phyloP scores from a whole-genome alignment of 2,888 invertebrate genomes.

The Corbicula japonica region DNA sequence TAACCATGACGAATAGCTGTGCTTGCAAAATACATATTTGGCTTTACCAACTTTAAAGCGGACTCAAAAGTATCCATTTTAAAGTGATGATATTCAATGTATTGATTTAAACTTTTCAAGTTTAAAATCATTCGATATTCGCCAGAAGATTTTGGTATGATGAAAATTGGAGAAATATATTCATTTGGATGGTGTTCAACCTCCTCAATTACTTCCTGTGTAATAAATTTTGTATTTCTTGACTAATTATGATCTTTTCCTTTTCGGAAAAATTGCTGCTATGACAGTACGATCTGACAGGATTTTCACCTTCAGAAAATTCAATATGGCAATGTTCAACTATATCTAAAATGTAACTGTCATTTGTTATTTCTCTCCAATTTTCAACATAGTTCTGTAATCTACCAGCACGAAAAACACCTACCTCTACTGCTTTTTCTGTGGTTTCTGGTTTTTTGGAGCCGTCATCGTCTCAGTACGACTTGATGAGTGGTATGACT shows the following conservation, averaged over 20 bases:
- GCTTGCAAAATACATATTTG: conserved; percentile 37
- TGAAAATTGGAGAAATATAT: conserved; percentile 54
- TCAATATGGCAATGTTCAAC: conserved; percentile 18
- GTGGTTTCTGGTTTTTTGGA: no score
- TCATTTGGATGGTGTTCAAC: conserved; percentile 21
- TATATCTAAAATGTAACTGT: conserved; percentile 14
- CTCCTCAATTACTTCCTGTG: conserved; percentile 31
- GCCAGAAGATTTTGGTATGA: conserved; percentile 40
- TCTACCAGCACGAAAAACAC: conserved; percentile 20
- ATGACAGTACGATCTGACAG: neutral
- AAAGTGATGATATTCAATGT: conserved; percentile 47
- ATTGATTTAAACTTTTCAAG: conserved; percentile 44
- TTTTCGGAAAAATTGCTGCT: conserved; percentile 11
- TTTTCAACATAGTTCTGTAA: neutral
- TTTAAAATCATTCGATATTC: conserved; percentile 57
- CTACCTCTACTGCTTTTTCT: conserved; percentile 5
- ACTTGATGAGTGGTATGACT: no score
- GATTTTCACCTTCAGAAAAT: neutral
- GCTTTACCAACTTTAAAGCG: conserved; percentile 41
- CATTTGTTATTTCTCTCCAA: conserved; percentile 31
- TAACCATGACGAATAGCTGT: conserved; percentile 61
- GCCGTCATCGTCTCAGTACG: no score
- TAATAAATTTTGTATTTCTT: conserved; percentile 39
- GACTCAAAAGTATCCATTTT: conserved; percentile 59
- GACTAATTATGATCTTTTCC: conserved; percentile 26